These are phyloP conservation scores for Osmoderma eremita DNA, from an alignment of 2,888 invertebrate species.

Conservation along the genomic window DNA sequence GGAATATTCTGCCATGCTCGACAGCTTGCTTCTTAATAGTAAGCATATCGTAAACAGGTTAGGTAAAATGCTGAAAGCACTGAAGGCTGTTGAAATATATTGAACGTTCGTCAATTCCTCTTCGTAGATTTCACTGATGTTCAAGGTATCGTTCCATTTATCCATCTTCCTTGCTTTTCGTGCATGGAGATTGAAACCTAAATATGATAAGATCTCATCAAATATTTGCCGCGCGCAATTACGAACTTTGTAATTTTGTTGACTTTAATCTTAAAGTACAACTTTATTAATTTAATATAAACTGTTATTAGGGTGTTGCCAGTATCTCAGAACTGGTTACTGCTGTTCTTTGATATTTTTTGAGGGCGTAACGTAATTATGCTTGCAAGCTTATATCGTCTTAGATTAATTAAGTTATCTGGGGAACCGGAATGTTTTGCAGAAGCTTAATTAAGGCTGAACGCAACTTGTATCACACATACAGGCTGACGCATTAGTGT, in stretches of 20 bases:
- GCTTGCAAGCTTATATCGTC: background rate
- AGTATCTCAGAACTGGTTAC: no score
- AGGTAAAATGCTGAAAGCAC: conserved; percentile 15
- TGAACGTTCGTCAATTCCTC: background rate
- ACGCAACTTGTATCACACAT: conserved; percentile 1
- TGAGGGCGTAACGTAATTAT: background rate
- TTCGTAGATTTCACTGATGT: conserved; percentile 19
- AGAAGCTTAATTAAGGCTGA: background rate
- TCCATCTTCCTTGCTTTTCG: background rate
- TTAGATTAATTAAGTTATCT: background rate
- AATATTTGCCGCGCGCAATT: background rate
- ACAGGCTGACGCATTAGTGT: no score
- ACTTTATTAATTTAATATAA: background rate
- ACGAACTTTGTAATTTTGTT: background rate
- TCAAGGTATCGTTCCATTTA: conserved; percentile 1
- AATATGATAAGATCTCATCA: background rate
- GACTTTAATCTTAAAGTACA: background rate
- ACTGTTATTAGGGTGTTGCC: no score
- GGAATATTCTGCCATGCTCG: background rate
- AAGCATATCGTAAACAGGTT: conserved; percentile 21
- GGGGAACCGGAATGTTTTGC: background rate
- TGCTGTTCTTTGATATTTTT: background rate
- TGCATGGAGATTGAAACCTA: background rate
- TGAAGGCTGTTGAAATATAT: conserved; percentile 9
- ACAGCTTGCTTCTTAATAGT: conserved; percentile 15